Evolutionary conservation across 2,888 invertebrate genomes (phyloP).

Genomic region (Pegoplata infirma): DNA sequence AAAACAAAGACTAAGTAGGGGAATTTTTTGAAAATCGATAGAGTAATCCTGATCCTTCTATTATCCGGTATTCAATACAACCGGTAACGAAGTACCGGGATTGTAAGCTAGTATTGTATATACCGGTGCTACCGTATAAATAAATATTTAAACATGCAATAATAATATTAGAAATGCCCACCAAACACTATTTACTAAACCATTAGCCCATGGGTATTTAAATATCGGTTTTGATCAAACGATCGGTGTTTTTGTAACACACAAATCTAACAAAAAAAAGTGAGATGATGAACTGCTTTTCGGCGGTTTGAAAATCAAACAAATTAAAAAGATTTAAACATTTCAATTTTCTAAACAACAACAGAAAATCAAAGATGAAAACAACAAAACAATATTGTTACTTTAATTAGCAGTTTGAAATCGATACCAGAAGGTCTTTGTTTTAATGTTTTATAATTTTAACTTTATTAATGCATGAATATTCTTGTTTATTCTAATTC

Average conservation of each 20-base stretch:
- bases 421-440: neutral
- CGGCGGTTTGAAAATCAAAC: conserved; percentile 46
- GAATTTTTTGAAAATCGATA: too few relatives aligned
- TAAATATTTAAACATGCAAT: conserved; percentile 24
- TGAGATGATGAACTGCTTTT: conserved; percentile 42
- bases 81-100: too few relatives aligned
- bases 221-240: conserved; percentile 50
- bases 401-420: neutral
- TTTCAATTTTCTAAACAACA: conserved; percentile 39
- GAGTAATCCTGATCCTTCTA: too few relatives aligned
- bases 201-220: conserved; percentile 42
- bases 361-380: too few relatives aligned
- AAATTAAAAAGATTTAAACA: conserved; percentile 44
- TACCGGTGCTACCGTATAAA: conserved; percentile 43
- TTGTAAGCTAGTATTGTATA: neutral
- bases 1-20: too few relatives aligned
- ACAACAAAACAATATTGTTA: too few relatives aligned
- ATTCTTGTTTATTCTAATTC: neutral
- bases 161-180: neutral
- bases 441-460: neutral
- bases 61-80: too few relatives aligned
- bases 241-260: conserved; percentile 31
- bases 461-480: neutral
- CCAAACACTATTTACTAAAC: neutral
- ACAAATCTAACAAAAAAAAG: conserved; percentile 18